These are phyloP conservation scores for Erebia aethiops DNA, from an alignment of 2,888 invertebrate species.

Conservation along the genomic window DNA sequence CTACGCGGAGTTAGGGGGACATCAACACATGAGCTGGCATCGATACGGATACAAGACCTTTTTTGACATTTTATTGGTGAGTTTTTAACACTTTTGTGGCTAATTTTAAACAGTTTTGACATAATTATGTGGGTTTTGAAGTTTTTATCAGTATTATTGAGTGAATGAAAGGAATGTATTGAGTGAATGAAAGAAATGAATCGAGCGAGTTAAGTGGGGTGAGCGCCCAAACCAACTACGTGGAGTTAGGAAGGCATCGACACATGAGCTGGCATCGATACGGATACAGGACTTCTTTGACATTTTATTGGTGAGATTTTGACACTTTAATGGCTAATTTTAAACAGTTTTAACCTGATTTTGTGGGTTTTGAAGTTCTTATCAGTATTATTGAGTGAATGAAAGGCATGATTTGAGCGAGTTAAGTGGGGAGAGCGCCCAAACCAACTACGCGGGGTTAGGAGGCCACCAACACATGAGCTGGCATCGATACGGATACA, in stretches of 20 bases:
- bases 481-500: no score
- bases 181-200: background rate
- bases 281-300: background rate
- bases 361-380: no score
- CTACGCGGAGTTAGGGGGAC: conserved; percentile 45
- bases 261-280: conserved; percentile 18
- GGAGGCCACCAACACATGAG: conserved; percentile 44
- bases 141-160: background rate
- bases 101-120: background rate
- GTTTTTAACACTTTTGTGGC: background rate
- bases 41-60: conserved; percentile 52
- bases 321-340: background rate
- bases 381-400: background rate
- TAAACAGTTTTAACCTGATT: no score
- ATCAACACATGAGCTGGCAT: conserved; percentile 52
- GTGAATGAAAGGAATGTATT: background rate
- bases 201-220: conserved; percentile 40
- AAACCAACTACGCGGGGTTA: conserved; percentile 42
- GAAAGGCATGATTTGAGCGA: conserved; percentile 41
- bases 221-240: conserved; percentile 43
- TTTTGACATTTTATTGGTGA: conserved; percentile 49
- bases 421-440: conserved; percentile 44
- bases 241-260: conserved; percentile 45
- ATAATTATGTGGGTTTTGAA: no score
- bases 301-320: background rate